Evolutionary conservation across 1,140 invertebrate species (phyloP).

Genomic region (Drosophila murphyi): DNA sequence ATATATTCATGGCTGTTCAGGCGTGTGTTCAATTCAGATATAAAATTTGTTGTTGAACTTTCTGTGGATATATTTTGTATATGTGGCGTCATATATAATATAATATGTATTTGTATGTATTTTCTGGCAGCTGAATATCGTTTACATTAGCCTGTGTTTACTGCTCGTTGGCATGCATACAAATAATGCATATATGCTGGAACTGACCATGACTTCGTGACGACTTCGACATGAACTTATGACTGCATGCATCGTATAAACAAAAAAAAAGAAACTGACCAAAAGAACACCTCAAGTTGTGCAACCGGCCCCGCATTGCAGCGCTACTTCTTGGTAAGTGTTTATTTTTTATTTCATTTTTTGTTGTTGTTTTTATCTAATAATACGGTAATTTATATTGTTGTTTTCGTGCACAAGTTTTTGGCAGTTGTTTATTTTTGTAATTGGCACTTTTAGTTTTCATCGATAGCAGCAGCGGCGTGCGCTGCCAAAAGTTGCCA

Average conservation of each 20-base stretch:
- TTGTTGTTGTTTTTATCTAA: slow-evolving; percentile 1
- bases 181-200: slow-evolving; percentile 44
- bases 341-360: slow-evolving; percentile 2
- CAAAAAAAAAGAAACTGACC: background rate
- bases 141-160: background rate
- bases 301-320: slow-evolving; percentile 11
- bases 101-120: no score
- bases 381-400: slow-evolving; percentile 10
- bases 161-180: slow-evolving; percentile 35
- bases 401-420: slow-evolving; percentile 19
- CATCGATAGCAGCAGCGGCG: slow-evolving; percentile 29
- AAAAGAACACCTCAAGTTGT: background rate
- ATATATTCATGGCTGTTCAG: no score
- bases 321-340: slow-evolving; percentile 31
- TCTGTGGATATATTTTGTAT: no score
- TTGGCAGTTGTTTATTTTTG: slow-evolving; percentile 68
- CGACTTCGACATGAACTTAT: slow-evolving; percentile 45
- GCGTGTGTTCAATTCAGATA: no score
- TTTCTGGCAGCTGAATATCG: background rate
- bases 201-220: slow-evolving; percentile 50
- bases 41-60: no score
- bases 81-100: no score
- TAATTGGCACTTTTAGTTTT: slow-evolving; percentile 70
- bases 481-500: slow-evolving; percentile 13
- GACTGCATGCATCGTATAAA: slow-evolving; percentile 7